Evolutionary conservation across 2,888 invertebrate genomes (phyloP).

Genomic region (Tenthredo amoena): DNA sequence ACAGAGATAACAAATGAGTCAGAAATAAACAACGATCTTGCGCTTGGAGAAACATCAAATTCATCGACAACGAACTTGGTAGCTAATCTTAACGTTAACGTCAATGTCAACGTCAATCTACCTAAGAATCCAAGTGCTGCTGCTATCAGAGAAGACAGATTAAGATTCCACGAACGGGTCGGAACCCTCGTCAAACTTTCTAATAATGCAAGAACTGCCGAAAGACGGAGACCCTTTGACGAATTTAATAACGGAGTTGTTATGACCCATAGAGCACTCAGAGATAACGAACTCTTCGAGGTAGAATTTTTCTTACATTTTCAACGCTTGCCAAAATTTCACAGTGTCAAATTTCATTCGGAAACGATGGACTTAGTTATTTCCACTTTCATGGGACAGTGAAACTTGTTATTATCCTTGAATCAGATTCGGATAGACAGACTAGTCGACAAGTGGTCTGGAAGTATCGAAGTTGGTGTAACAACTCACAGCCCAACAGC

Average conservation of each 20-base stretch:
- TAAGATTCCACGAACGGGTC: slow-evolving; percentile 93
- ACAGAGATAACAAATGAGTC: slow-evolving; percentile 66
- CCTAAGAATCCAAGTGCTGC: slow-evolving; percentile 74
- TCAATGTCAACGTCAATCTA: slow-evolving; percentile 75
- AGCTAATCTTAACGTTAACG: slow-evolving; percentile 76
- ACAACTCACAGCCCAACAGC: slow-evolving; percentile 95
- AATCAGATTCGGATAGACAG: slow-evolving; percentile 91
- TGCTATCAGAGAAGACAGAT: slow-evolving; percentile 80
- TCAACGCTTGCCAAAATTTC: not conserved
- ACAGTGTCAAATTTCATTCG: not conserved
- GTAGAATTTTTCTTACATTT: slow-evolving; percentile 68
- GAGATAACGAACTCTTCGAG: slow-evolving; percentile 95
- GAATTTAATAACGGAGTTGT: slow-evolving; percentile 98
- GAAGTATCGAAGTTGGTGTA: slow-evolving; percentile 95
- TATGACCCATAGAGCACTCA: slow-evolving; percentile 93
- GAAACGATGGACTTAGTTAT: not conserved
- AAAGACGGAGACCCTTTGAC: slow-evolving; percentile 92
- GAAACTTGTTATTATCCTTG: slow-evolving; percentile 35
- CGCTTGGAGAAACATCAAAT: slow-evolving; percentile 69
- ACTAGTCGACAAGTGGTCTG: slow-evolving; percentile 97
- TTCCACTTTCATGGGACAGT: not conserved
- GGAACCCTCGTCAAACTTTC: slow-evolving; percentile 93
- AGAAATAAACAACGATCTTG: slow-evolving; percentile 74
- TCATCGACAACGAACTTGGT: slow-evolving; percentile 75
- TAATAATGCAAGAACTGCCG: slow-evolving; percentile 90